Base-by-base conservation (phyloP, 2,888 invertebrate genomes). In the Hypolimnas misippus region DNA sequence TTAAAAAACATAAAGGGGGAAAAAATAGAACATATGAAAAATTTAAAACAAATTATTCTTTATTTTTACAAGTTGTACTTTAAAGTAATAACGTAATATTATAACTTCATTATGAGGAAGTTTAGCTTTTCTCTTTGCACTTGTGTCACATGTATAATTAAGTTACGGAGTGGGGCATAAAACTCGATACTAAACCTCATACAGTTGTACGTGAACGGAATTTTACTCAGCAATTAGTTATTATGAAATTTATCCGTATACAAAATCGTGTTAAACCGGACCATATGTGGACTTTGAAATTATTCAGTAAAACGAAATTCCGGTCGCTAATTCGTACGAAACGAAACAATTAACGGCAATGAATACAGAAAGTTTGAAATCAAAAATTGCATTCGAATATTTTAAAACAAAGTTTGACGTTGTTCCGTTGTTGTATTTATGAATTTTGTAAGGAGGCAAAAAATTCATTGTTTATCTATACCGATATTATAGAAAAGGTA, bases 111-210 rank as follows among this genome's bases (percentile, higher is more conserved):
- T 33, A 42, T 17, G 16, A 10, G 42, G 17, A 42, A 42, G 17
- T 42, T 10, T 16, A 12, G 16, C 16, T 16, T 17, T 42, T 42
- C 17, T 10, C 42, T 42, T 42, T 42, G 42, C 17, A 6, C 25
- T 46, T 2, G 21, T n/a, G 21, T 46, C 19, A 46, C 46, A 21
- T 46, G 19, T 42, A 46, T 46, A 46, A 46, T 46, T 46, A 21
- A 46, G 21, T 46, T 46, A n/a, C 3, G n/a, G 5, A 25, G n/a
- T n/a, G 46, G 19, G 17, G 54, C 51, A 57, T 64, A 58, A 66
- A 57, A 63, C 56, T 61, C 57, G 57, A 53, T 50, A 42, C 65
- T 66, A 61, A 60, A 52, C 52, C 49, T 51, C 52, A n/a, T n/a
- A 44, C 56, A 44, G 52, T 44, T 59, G 46, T 53, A 42, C 53